Percentiles rank a stretch among this genome's conserved stretches.
Conservation (phyloP, 2,113 vertebrate genomes). For the Mobula birostris region DNA sequence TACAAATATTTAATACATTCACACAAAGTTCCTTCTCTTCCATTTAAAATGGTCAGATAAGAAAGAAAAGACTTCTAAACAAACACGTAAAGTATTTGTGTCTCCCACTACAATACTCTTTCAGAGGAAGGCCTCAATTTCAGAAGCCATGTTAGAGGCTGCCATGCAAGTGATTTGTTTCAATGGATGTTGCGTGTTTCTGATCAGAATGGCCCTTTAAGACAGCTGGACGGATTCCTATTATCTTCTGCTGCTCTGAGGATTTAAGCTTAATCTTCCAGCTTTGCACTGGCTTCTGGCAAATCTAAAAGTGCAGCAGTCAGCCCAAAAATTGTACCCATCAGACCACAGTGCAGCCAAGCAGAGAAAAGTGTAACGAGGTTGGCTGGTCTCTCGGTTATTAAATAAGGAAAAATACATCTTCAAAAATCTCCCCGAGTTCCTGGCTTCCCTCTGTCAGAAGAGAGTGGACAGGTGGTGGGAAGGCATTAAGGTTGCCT, state of each 20-base stretch:
- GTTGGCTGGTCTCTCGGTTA: not conserved
- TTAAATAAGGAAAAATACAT: no score
- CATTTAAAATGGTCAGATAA: not conserved
- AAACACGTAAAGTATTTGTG: not conserved
- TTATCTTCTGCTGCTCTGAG: not conserved
- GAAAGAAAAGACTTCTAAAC: not conserved
- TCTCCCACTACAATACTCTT: not conserved
- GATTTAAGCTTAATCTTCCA: conserved; percentile 32
- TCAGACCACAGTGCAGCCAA: not conserved
- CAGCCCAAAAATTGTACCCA: not conserved
- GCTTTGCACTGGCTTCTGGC: not conserved
- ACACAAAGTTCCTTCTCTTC: not conserved
- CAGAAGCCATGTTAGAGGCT: not conserved
- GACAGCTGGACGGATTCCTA: not conserved
- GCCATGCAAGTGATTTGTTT: not conserved
- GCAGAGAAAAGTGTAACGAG: not conserved
- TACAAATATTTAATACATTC: not conserved
- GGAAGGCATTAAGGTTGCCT: not conserved
- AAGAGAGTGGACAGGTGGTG: not conserved
- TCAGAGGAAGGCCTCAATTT: not conserved
- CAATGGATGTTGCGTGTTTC: not conserved
- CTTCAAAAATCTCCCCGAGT: not conserved
- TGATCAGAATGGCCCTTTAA: not conserved
- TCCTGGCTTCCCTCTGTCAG: not conserved
- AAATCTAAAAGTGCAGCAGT: not conserved